Base-by-base conservation (phyloP, 2,113 vertebrate genomes). In the Laterallus jamaicensis region DNA sequence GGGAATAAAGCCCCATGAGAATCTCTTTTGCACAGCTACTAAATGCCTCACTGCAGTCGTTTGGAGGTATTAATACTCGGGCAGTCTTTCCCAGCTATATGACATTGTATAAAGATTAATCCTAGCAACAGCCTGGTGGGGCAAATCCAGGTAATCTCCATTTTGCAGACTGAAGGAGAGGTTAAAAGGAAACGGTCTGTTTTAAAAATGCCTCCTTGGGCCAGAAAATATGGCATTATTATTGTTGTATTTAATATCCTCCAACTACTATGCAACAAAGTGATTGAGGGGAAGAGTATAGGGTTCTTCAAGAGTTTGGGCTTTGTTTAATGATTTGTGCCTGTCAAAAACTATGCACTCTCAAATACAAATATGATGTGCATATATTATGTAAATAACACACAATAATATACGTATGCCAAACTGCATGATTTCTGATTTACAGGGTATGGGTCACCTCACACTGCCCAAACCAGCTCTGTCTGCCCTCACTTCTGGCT, bases 101-200 rank as follows among this genome's bases (percentile, higher is more conserved):
- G 40, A 71, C 25, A 67, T 9, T 66, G 58, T 29, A 71, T 13
- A 71, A 86, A 92, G 39, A 95, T 73, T 93, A 95, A 91, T 87
- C 74, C 70, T 76, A 81, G 77, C 18, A 82, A 59, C 31, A 85
- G 81, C 40, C 44, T 84, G 54, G 66, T 84, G 69, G 86, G 91
- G 83, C 56, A 96, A 96, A 93, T 52, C 26, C 93, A 93, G 81
- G 93, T 78, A 92, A 92, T 91, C 81, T 93, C 47, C 42, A 32
- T 68, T 95, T 47, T 87, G 42, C 81, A 96, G 86, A 52, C 14
- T 60, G 62, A 84, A 68, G 49, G 66, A 69, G 21, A 87, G 32
- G 29, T 60, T 64, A 62, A 91, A 89, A 86, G 29, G 49, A 89
- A 90, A 76, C 35, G 3, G 91, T 64, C 35, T 54, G 71, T 86